phyloP scores from a whole-genome alignment of 2,888 invertebrate genomes.

The Mycalesis mineus region DNA sequence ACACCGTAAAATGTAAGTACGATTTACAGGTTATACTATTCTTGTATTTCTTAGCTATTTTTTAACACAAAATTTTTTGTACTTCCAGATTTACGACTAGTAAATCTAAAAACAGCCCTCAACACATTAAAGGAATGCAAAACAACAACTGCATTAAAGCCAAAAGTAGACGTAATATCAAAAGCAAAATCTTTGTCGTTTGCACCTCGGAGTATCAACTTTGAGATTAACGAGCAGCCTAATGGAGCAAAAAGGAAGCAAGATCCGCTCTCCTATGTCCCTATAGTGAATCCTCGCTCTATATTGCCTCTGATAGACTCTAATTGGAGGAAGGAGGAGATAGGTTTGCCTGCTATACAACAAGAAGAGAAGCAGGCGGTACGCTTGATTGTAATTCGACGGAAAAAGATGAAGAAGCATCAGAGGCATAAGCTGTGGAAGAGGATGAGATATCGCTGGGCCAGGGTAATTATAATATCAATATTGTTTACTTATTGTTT shows the following conservation, averaged over 20 bases:
- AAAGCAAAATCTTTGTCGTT: slow-evolving; percentile 45
- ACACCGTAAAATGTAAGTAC: slow-evolving; percentile 62
- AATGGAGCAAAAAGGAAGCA: slow-evolving; percentile 44
- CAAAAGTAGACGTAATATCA: slow-evolving; percentile 36
- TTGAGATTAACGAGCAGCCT: slow-evolving; percentile 53
- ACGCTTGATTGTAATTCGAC: slow-evolving; percentile 85
- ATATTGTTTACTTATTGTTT: no score
- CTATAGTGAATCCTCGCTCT: slow-evolving; percentile 65
- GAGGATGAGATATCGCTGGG: slow-evolving; percentile 86
- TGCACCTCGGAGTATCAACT: slow-evolving; percentile 53
- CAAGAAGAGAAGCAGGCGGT: slow-evolving; percentile 83
- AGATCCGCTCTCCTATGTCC: slow-evolving; percentile 60
- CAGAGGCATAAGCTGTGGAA: slow-evolving; percentile 88
- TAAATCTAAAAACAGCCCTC: slow-evolving; percentile 56
- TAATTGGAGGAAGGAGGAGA: slow-evolving; percentile 62
- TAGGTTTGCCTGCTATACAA: slow-evolving; percentile 64
- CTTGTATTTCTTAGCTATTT: slow-evolving; percentile 10
- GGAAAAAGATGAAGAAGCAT: slow-evolving; percentile 92
- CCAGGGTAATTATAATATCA: slow-evolving; percentile 70
- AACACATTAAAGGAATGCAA: slow-evolving; percentile 54
- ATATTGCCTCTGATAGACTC: slow-evolving; percentile 63
- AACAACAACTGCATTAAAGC: slow-evolving; percentile 32
- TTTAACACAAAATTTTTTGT: slow-evolving; percentile 20
- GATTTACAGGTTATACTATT: slow-evolving; percentile 48
- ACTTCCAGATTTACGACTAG: slow-evolving; percentile 58